A percentile compares a stretch with the other conserved stretches of the same genome.
Conservation (phyloP, 2,113 vertebrate species). For the Collichthys lucidus region DNA sequence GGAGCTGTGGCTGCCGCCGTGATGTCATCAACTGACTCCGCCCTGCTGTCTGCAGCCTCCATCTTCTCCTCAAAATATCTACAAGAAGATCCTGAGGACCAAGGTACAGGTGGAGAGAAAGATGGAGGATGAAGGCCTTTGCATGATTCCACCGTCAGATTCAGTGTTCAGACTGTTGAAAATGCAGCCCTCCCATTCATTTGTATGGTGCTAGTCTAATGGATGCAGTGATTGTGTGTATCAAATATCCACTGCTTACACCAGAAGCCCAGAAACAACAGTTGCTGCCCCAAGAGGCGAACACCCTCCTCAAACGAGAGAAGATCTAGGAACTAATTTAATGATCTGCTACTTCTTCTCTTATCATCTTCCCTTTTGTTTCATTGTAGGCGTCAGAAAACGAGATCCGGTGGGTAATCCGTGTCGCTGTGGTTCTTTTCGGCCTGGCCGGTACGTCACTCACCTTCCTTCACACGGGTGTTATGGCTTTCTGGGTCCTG, state of each 20-base stretch:
- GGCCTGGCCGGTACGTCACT: slow-evolving; percentile 73
- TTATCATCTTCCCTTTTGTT: background rate
- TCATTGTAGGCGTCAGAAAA: slow-evolving; percentile 76
- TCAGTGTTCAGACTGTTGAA: too few relatives aligned
- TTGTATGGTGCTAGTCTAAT: too few relatives aligned
- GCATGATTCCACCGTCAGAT: too few relatives aligned
- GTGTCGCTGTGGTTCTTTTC: slow-evolving; percentile 73
- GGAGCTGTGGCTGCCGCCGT: slow-evolving; percentile 72
- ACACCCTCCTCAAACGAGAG: too few relatives aligned
- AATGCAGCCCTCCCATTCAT: too few relatives aligned
- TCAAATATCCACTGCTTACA: too few relatives aligned
- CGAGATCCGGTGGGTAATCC: slow-evolving; percentile 82
- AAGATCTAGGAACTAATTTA: background rate
- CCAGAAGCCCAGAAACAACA: too few relatives aligned
- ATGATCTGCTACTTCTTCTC: background rate
- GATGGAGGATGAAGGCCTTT: too few relatives aligned
- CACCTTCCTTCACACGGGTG: slow-evolving; percentile 77
- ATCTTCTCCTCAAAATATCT: slow-evolving; percentile 66
- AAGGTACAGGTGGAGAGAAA: background rate
- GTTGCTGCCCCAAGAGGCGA: too few relatives aligned
- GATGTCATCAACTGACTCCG: slow-evolving; percentile 73
- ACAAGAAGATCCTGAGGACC: slow-evolving; percentile 63
- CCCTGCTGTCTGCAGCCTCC: slow-evolving; percentile 71
- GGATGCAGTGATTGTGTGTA: too few relatives aligned
- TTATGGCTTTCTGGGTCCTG: slow-evolving; percentile 84